A percentile compares a stretch with the other conserved stretches of the same genome.
These are phyloP conservation scores for Maniola hyperantus DNA, from an alignment of 2,888 invertebrate species.

Conservation along the genomic window DNA sequence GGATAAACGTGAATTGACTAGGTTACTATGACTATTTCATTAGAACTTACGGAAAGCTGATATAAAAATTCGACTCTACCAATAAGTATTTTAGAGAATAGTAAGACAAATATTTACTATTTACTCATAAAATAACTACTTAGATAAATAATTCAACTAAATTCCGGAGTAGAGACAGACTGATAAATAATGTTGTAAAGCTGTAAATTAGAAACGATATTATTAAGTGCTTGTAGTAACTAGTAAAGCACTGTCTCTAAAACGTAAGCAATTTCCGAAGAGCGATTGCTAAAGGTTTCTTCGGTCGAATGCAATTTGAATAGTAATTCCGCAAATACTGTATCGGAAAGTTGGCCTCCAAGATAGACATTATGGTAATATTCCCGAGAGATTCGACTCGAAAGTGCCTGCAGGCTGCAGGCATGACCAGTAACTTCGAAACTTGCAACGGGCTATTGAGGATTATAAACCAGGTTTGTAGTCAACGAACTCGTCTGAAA, in stretches of 20 bases:
- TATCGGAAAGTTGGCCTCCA: conserved; percentile 49
- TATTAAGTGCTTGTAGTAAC: background rate
- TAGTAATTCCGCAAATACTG: conserved; percentile 37
- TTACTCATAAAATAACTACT: background rate
- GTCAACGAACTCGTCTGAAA: conserved; percentile 49
- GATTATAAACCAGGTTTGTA: conserved; percentile 69
- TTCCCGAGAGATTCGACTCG: conserved; percentile 49
- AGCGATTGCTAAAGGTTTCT: conserved; percentile 29
- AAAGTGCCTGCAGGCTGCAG: conserved; percentile 37
- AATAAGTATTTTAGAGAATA: background rate
- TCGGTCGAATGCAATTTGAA: conserved; percentile 37
- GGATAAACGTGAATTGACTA: too few species aligned
- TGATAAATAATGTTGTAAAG: background rate
- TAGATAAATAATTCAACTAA: background rate
- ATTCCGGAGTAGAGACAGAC: background rate
- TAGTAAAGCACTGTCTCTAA: background rate
- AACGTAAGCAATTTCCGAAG: conserved; percentile 21
- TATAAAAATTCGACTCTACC: background rate
- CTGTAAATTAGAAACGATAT: background rate
- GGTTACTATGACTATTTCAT: too few species aligned
- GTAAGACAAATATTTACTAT: background rate
- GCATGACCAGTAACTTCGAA: conserved; percentile 48
- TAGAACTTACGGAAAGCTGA: too few species aligned
- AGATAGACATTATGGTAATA: conserved; percentile 42
- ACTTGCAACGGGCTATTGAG: conserved; percentile 49